Evolutionary conservation across 2,113 vertebrate species (phyloP).

Genomic region (Meriones unguiculatus): DNA sequence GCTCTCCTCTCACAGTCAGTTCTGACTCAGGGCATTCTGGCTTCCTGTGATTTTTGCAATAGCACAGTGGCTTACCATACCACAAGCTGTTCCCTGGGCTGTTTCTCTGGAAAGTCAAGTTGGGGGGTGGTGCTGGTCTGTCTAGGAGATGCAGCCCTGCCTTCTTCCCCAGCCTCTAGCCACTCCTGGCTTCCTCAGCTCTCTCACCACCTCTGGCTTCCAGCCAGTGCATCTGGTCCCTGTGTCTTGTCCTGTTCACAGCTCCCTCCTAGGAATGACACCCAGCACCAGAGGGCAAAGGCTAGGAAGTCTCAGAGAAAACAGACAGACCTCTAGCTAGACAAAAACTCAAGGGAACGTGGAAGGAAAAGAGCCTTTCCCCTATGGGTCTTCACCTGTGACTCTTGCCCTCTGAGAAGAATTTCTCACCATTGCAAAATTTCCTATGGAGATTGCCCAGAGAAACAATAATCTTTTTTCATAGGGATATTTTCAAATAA

Average conservation of each 20-base stretch:
- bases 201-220: background rate
- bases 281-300: background rate
- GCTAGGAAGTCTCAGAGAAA: background rate
- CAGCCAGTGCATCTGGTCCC: background rate
- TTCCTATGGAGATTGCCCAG: background rate
- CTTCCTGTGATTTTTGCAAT: background rate
- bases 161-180: background rate
- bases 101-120: background rate
- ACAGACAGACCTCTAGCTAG: background rate
- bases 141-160: background rate
- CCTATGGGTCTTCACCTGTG: background rate
- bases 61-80: background rate
- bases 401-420: background rate
- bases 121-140: background rate
- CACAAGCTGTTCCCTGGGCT: background rate
- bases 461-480: background rate
- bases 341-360: background rate
- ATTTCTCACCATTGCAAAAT: background rate
- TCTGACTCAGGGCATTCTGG: background rate
- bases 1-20: background rate
- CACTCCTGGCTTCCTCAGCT: background rate
- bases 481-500: background rate
- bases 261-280: background rate
- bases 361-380: background rate
- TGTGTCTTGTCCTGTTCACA: background rate